Evolutionary conservation across 2,888 invertebrate species (phyloP).

Genomic region (Eristalis intricaria): DNA sequence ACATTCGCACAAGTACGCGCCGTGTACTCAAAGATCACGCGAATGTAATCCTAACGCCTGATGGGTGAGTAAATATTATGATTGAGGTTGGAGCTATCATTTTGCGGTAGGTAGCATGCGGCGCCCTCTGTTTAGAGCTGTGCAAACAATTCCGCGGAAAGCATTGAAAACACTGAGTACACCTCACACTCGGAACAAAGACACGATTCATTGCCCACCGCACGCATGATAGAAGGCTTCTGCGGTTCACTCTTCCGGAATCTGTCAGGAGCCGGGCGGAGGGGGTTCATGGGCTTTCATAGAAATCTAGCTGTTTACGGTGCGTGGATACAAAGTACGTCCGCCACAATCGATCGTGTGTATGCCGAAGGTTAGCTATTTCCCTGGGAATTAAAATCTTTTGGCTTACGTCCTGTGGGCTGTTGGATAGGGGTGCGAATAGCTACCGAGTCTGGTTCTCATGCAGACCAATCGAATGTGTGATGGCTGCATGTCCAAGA

Average conservation of each 20-base stretch:
- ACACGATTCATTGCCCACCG: constrained; percentile 29
- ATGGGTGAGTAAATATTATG: constrained; percentile 28
- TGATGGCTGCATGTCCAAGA: too few relatives aligned
- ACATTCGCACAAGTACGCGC: constrained; percentile 17
- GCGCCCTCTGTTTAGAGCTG: constrained; percentile 35
- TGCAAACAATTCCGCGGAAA: constrained; percentile 25
- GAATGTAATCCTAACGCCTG: constrained; percentile 7
- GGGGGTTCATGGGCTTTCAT: not conserved
- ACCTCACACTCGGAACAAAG: constrained; percentile 27
- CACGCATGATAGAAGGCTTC: constrained; percentile 3
- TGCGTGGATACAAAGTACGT: not conserved
- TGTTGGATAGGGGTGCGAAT: not conserved
- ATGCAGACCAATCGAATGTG: too few relatives aligned
- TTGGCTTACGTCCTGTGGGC: not conserved
- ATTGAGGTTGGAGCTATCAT: constrained; percentile 31
- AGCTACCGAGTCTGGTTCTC: too few relatives aligned
- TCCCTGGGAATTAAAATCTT: constrained; percentile 7
- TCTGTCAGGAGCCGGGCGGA: not conserved
- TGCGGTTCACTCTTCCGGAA: constrained; percentile 9
- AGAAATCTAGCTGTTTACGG: not conserved
- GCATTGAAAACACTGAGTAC: constrained; percentile 2
- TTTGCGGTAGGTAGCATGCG: constrained; percentile 21
- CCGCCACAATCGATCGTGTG: too few relatives aligned
- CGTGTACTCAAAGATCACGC: constrained; percentile 7
- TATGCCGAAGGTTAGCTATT: not conserved